phyloP scores from a whole-genome alignment of 2,113 vertebrate genomes.

The Alectura lathami region DNA sequence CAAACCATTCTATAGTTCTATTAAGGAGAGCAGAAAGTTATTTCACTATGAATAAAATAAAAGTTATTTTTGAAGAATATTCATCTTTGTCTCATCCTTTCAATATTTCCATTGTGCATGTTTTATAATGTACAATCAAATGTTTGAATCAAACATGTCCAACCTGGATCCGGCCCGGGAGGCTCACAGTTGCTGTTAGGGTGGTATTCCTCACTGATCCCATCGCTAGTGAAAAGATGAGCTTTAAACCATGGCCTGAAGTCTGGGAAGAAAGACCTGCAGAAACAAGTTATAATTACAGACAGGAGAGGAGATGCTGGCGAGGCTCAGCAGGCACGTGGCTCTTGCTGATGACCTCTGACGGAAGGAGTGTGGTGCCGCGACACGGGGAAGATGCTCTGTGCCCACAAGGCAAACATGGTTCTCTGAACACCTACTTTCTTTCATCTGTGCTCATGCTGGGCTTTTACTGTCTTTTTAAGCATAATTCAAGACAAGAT shows the following conservation, averaged over 20 bases:
- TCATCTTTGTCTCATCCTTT: too few species aligned
- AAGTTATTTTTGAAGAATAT: too few species aligned
- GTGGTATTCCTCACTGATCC: neutral
- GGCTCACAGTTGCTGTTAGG: neutral
- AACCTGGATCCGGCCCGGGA: neutral
- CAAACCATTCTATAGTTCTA: too few species aligned
- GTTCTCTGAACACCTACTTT: neutral
- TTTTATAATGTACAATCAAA: too few species aligned
- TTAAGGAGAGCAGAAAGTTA: too few species aligned
- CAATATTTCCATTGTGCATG: too few species aligned
- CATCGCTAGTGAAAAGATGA: neutral
- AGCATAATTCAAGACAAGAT: neutral
- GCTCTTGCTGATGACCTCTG: neutral
- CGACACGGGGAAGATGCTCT: neutral
- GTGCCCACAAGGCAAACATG: neutral
- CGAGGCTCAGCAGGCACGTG: fast-evolving
- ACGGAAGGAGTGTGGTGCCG: neutral
- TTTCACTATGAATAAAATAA: too few species aligned
- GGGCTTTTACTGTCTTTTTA: neutral
- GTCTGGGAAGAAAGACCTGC: neutral
- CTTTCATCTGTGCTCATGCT: neutral
- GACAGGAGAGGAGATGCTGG: neutral
- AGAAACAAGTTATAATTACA: neutral
- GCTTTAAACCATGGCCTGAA: neutral
- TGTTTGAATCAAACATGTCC: neutral